Percentiles rank a stretch among this genome's conserved stretches.
phyloP scores from a whole-genome alignment of 2,113 vertebrate genomes.

The Platichthys stellatus region DNA sequence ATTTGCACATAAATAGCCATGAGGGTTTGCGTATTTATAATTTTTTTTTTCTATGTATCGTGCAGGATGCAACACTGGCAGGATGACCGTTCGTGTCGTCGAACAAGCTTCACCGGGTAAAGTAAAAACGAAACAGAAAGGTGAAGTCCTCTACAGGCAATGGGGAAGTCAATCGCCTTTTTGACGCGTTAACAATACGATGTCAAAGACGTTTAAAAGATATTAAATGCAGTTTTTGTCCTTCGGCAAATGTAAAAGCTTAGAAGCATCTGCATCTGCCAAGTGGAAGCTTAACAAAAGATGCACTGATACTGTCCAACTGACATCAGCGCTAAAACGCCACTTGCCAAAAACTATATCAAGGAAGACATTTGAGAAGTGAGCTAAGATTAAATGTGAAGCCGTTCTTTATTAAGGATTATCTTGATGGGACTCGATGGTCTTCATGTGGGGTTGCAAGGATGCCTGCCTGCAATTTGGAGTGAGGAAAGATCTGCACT shows the following conservation, averaged over 20 bases:
- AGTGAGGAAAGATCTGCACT: slow-evolving; percentile 76
- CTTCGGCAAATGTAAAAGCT: slow-evolving; percentile 35
- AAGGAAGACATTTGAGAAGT: slow-evolving; percentile 82
- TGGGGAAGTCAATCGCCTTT: too few relatives aligned
- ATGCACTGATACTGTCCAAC: slow-evolving; percentile 71
- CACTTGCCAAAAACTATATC: slow-evolving; percentile 84
- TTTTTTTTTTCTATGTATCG: too few relatives aligned
- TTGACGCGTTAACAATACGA: too few relatives aligned
- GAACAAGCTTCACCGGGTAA: too few relatives aligned
- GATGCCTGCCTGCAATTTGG: slow-evolving; percentile 80
- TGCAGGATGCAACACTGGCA: too few relatives aligned
- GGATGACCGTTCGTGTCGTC: too few relatives aligned
- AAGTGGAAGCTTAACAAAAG: slow-evolving; percentile 77
- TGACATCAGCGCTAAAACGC: slow-evolving; percentile 79
- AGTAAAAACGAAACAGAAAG: too few relatives aligned
- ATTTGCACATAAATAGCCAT: too few relatives aligned
- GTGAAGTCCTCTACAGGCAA: too few relatives aligned
- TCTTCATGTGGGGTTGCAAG: slow-evolving; percentile 75
- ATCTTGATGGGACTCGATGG: slow-evolving; percentile 80
- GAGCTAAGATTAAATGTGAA: slow-evolving; percentile 83
- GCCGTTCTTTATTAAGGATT: slow-evolving; percentile 86
- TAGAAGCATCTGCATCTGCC: slow-evolving; percentile 40
- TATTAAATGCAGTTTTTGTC: slow-evolving; percentile 1
- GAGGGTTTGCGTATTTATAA: too few relatives aligned
- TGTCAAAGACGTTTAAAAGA: not conserved